phyloP scores from a whole-genome alignment of 1,140 invertebrate genomes.

The Onthophagus taurus region DNA sequence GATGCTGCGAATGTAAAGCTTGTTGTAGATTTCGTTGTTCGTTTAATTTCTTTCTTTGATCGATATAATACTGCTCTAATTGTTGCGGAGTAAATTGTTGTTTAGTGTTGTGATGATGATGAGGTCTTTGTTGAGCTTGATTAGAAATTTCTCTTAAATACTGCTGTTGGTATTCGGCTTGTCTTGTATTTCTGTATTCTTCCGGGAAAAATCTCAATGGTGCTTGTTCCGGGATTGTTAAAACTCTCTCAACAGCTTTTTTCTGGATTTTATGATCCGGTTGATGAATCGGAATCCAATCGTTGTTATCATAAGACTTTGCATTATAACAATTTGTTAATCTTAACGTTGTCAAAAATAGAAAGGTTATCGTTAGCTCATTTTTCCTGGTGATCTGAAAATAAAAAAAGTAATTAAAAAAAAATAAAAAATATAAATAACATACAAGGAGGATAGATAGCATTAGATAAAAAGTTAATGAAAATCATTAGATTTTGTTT shows the following conservation, averaged over 20 bases:
- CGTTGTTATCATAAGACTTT: slow-evolving; percentile 27
- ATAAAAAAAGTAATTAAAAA: too few species aligned
- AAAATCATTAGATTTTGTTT: too few species aligned
- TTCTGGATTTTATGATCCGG: slow-evolving; percentile 35
- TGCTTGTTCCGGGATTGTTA: slow-evolving; percentile 38
- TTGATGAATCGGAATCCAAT: slow-evolving; percentile 35
- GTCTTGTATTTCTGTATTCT: slow-evolving; percentile 23
- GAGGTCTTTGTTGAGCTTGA: slow-evolving; percentile 4
- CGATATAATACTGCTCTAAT: too few species aligned
- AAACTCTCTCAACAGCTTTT: slow-evolving; percentile 41
- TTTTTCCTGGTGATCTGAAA: too few species aligned
- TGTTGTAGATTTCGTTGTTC: neutral
- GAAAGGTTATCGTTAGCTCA: too few species aligned
- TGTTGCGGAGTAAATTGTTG: too few species aligned
- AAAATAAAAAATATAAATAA: too few species aligned
- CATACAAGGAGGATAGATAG: too few species aligned
- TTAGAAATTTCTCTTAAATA: slow-evolving; percentile 19
- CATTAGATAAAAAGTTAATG: too few species aligned
- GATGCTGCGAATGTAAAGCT: neutral
- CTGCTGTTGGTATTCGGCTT: slow-evolving; percentile 20
- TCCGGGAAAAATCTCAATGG: slow-evolving; percentile 37
- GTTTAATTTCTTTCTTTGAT: neutral
- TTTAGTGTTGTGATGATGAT: too few species aligned
- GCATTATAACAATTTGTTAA: too few species aligned
- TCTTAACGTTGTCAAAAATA: too few species aligned